phyloP scores from a whole-genome alignment of 2,113 vertebrate species.

The Corvus hawaiiensis region DNA sequence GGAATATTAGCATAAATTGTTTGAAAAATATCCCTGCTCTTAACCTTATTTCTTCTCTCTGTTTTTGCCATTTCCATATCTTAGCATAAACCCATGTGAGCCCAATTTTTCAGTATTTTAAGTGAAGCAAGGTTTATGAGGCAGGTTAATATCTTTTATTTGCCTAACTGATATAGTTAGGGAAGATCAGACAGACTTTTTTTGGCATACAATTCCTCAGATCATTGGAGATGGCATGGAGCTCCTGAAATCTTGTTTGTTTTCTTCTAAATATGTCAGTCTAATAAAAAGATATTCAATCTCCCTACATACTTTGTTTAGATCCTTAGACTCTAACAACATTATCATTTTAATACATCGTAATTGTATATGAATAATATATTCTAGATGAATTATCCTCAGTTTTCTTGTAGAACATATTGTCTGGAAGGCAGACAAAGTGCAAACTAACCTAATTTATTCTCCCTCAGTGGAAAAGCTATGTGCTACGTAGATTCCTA shows the following conservation, averaged over 20 bases:
- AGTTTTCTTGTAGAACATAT: neutral
- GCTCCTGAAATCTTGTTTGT: neutral
- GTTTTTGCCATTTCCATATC: neutral
- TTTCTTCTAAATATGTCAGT: neutral
- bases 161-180: neutral
- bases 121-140: neutral
- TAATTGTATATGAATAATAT: neutral
- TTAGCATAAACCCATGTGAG: neutral
- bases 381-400: neutral
- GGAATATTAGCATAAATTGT: constrained; percentile 16
- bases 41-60: constrained; percentile 32
- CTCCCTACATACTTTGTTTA: neutral
- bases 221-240: neutral
- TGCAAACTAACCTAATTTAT: neutral
- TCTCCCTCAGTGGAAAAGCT: neutral
- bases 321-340: neutral
- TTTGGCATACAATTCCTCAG: neutral
- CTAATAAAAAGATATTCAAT: neutral
- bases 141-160: constrained; percentile 2
- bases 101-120: neutral
- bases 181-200: neutral
- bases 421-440: neutral
- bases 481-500: neutral
- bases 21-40: constrained; percentile 4
- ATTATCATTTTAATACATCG: neutral